These are phyloP conservation scores for Nyctalus aviator DNA, from an alignment of 2,797 vertebrate genomes.

Conservation along the genomic window DNA sequence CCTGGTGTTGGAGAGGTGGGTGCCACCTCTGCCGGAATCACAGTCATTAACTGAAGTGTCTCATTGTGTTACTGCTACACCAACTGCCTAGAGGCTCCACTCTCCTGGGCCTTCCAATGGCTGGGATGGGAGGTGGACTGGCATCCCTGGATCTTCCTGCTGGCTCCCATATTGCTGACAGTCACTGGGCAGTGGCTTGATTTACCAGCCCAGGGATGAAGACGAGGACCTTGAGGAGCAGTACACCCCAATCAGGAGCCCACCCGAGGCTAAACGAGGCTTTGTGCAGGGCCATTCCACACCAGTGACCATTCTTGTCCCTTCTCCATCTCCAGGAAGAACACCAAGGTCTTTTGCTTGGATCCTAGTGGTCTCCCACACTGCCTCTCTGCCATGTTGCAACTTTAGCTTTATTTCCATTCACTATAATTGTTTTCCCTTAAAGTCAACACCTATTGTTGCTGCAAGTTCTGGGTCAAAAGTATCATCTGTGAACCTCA, in stretches of 20 bases:
- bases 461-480: background rate
- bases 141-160: background rate
- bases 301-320: background rate
- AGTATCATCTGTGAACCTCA: background rate
- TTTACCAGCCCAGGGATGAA: background rate
- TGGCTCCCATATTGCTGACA: background rate
- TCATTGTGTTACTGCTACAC: background rate
- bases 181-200: background rate
- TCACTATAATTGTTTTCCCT: constrained; percentile 97
- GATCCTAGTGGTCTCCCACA: background rate
- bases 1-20: background rate
- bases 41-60: background rate
- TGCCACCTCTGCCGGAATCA: background rate
- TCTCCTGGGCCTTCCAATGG: background rate
- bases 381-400: constrained; percentile 91
- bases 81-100: background rate
- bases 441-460: constrained; percentile 96
- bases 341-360: background rate
- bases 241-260: background rate
- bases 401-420: constrained; percentile 97
- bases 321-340: background rate
- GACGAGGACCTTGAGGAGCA: background rate
- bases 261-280: background rate
- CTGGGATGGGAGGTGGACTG: background rate
- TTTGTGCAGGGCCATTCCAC: background rate